Base-by-base conservation (phyloP, 2,113 vertebrate species). In the Thryonomys swinderianus region DNA sequence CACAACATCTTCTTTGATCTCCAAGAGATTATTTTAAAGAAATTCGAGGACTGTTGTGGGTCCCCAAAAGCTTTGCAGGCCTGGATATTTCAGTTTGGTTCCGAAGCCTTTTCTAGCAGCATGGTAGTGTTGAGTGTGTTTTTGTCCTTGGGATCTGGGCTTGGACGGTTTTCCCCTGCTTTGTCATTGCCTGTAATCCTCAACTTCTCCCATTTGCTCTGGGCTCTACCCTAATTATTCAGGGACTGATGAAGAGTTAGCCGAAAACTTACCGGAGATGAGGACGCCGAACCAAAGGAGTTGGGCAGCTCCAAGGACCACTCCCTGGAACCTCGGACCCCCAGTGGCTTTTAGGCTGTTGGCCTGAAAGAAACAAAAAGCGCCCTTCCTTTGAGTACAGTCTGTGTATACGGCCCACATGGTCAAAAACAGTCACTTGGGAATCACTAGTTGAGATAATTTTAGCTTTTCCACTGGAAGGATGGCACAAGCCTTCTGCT, bases 301-400 rank as follows among this genome's bases (percentile, higher is more conserved):
- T 3, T 88, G 95, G 40, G 40, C 30, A 1, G 25, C 71, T 79
- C 71, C 55, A 20, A 97, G 45, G 76, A 92, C 4, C 12, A 25
- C 42, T 4, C 23, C 80, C 64, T 13, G 53, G 42, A 73, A 37
- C 91, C 88, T 88, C 89, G 62, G 27, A 27, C 59, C 93, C 96
- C 85, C 21, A 73, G 13, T 62, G 48, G 42, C 17, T 90, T 92
- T 66, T 30, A 84, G 74, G 80, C 91, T 94, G 90, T 51, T 57
- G 20, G 95, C 95, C 97, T 98, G 81, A 53, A 97, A 97, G 10
- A 82, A 62, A 62, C 78, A 17, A 93, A 66, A 40, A 79, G 45
- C 57, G 51, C 79, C 13, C 1, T 32, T 88, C 12, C 21, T 69
- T 55, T 91, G 55, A 93, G 45, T 13, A 45, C 45, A 90, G 40